Evolutionary conservation across 2,797 vertebrate genomes (phyloP), one percentile per base, ranked within the genome.

Genomic region (Columba guinea): DNA sequence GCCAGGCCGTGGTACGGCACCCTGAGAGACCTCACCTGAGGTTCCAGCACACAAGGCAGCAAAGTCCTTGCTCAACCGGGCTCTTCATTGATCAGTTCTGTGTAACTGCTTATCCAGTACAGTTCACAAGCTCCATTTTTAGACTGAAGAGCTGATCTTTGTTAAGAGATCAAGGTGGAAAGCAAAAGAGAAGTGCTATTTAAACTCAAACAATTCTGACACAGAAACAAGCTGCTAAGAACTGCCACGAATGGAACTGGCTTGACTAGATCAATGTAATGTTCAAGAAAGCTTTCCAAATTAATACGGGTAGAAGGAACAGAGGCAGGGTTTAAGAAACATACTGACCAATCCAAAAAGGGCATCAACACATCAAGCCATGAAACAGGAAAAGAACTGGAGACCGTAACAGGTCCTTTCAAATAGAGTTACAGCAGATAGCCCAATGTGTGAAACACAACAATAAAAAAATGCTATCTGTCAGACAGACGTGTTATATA

Each of bases 11-110:
- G 3, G 41, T 75, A 62, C 23, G 41, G 59, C 39, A 62, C 9
- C 16, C 26, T 4, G 7, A 0, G 0, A 30, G 16, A 7, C n/a
- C 59, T 35, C 69, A 34, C 20, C 35, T 35, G 23, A 46, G 21
- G 68, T 37, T 70, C 39, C 49, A 8, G 5, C 3, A 6, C 5
- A 27, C 28, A 21, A 3, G 1, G 28, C 41, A 68, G 53, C 74
- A n/a, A 52, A 10, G 15, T 7, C 90, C 58, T 30, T 37, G 13
- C 37, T 53, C 49, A 82, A 2, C 52, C 13, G 5, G 30, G 44
- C 34, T 89, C 51, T 65, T 75, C 32, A 9, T 0, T 48, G 52
- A 44, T 34, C 28, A 70, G 3, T 18, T 59, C 8, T 27, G 49
- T 20, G 22, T 32, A 41, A 14, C 67, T 91, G 59, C 39, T 62